These are phyloP conservation scores for Sphaerophoria taeniata DNA, from an alignment of 2,888 invertebrate species.

Conservation along the genomic window DNA sequence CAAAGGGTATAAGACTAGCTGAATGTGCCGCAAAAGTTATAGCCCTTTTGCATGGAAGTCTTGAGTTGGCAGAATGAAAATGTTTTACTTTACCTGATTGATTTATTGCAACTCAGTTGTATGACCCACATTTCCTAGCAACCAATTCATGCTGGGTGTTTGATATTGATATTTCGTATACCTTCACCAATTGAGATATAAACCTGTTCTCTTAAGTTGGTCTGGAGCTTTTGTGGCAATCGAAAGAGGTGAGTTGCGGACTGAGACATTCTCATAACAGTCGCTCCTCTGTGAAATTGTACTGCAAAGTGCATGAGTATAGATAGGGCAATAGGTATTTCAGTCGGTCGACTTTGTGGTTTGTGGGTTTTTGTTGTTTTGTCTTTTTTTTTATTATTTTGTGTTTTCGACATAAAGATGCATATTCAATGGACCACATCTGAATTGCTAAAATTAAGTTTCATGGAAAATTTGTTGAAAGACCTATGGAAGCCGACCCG, in stretches of 20 bases:
- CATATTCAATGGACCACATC: slow-evolving; percentile 48
- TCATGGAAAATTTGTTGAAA: slow-evolving; percentile 54
- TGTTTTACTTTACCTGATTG: slow-evolving; percentile 74
- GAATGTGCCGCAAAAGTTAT: slow-evolving; percentile 46
- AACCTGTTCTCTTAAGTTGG: no score
- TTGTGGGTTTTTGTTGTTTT: slow-evolving; percentile 27
- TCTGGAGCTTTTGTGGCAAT: no score
- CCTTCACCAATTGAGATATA: not conserved
- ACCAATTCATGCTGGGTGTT: slow-evolving; percentile 54
- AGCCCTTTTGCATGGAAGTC: slow-evolving; percentile 53
- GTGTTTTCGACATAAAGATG: slow-evolving; percentile 34
- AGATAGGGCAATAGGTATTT: slow-evolving; percentile 66
- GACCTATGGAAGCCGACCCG: slow-evolving; percentile 49
- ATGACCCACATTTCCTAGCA: slow-evolving; percentile 73
- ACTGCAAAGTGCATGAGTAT: slow-evolving; percentile 65
- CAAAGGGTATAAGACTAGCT: not conserved
- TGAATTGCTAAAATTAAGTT: slow-evolving; percentile 63
- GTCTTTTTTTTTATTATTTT: slow-evolving; percentile 25
- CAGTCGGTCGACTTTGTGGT: slow-evolving; percentile 50
- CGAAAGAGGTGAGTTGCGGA: no score
- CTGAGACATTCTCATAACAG: not conserved
- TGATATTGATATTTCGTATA: slow-evolving; percentile 36
- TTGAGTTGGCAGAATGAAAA: slow-evolving; percentile 70
- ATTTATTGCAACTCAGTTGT: slow-evolving; percentile 73
- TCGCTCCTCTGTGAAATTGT: slow-evolving; percentile 45